Evolutionary conservation across 2,113 vertebrate species (phyloP).

Genomic region (Gopherus evgoodei): DNA sequence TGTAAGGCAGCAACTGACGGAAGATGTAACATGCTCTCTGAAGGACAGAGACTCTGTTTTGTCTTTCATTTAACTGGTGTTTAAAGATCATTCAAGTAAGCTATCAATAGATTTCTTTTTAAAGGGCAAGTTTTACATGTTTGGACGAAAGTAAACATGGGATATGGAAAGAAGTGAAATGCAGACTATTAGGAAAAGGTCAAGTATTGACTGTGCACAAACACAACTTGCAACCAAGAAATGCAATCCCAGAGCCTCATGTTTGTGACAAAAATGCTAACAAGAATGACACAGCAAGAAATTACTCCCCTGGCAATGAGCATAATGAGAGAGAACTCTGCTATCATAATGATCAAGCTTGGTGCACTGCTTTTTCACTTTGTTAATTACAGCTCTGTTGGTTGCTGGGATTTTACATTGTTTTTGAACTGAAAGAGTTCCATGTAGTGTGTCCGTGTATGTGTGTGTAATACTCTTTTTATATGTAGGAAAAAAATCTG

Average conservation of each 20-base stretch:
- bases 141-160: not conserved
- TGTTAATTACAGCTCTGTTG: fast-evolving
- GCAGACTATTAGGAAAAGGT: not conserved
- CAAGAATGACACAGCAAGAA: not conserved
- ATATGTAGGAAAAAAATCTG: too few species aligned
- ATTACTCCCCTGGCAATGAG: not conserved
- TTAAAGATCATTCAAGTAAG: not conserved
- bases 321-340: not conserved
- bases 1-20: not conserved
- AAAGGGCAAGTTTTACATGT: not conserved
- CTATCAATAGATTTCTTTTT: not conserved
- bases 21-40: not conserved
- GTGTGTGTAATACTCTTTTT: not conserved
- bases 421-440: not conserved
- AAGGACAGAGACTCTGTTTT: not conserved
- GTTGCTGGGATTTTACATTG: not conserved
- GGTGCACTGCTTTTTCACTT: not conserved
- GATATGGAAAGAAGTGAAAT: fast-evolving
- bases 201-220: not conserved
- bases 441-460: not conserved
- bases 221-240: not conserved
- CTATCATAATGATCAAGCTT: not conserved
- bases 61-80: not conserved
- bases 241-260: not conserved
- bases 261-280: not conserved